phyloP scores from a whole-genome alignment of 2,113 vertebrate species.

The Pelecanus crispus region DNA sequence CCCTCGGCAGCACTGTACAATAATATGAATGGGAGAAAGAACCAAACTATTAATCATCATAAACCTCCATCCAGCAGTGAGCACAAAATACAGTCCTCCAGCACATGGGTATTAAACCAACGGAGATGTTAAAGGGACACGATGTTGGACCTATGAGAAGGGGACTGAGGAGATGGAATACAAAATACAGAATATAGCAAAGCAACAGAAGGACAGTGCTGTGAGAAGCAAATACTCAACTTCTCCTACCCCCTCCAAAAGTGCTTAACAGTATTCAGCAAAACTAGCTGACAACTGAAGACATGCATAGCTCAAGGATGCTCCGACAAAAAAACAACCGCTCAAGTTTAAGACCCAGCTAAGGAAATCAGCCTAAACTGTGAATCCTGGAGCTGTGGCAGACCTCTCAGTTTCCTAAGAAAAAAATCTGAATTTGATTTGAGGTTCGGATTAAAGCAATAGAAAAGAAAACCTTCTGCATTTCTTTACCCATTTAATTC shows the following conservation, averaged over 20 bases:
- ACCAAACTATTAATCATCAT: not conserved
- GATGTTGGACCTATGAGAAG: not conserved
- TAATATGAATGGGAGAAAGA: not conserved
- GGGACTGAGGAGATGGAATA: not conserved
- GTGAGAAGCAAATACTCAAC: not conserved
- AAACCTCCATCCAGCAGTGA: not conserved
- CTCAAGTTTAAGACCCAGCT: not conserved
- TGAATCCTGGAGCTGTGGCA: not conserved
- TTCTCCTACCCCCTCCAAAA: not conserved
- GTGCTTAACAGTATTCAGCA: fast-evolving
- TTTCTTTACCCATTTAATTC: not conserved
- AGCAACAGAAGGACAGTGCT: fast-evolving
- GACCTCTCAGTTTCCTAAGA: not conserved
- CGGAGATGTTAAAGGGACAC: not conserved
- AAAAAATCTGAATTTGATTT: not conserved
- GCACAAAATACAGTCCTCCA: not conserved
- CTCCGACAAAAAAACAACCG: not conserved
- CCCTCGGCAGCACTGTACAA: not conserved
- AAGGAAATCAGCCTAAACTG: not conserved
- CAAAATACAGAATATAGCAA: not conserved
- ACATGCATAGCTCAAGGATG: not conserved
- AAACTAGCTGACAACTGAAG: not conserved
- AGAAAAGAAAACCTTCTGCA: not conserved
- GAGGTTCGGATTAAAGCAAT: not conserved
- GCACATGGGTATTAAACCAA: not conserved